Conservation (phyloP, 2,888 invertebrate species). For the Aphidius colemani region DNA sequence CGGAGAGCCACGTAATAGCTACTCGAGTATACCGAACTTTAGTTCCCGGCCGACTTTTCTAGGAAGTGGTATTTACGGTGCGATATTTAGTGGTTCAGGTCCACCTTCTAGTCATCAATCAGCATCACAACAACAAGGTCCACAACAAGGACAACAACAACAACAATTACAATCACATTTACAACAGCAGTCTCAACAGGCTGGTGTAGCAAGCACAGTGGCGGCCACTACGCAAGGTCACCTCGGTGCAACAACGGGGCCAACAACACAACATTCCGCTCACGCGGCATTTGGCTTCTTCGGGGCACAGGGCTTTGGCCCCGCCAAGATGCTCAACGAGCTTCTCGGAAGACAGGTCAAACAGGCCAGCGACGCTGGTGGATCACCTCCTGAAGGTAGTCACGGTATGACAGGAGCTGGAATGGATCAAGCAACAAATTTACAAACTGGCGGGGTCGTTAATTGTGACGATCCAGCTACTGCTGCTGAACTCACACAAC, state of each 20-base stretch:
- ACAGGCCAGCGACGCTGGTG: constrained; percentile 69
- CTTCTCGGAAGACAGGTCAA: constrained; percentile 81
- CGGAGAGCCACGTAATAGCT: constrained; percentile 92
- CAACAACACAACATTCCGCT: constrained; percentile 65
- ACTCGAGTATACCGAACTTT: constrained; percentile 79
- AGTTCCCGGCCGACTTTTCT: constrained; percentile 81
- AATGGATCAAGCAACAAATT: constrained; percentile 57
- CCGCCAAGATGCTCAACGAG: constrained; percentile 91
- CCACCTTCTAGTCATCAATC: constrained; percentile 48
- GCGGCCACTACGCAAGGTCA: constrained; percentile 45
- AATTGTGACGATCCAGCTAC: constrained; percentile 65
- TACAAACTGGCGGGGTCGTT: constrained; percentile 63
- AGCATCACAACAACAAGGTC: constrained; percentile 39
- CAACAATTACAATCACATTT: constrained; percentile 55
- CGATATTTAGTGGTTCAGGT: constrained; percentile 77
- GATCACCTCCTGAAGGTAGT: constrained; percentile 62
- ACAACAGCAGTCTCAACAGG: constrained; percentile 70
- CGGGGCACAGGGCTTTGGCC: constrained; percentile 82
- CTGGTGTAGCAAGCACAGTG: constrained; percentile 43
- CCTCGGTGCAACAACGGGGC: constrained; percentile 60
- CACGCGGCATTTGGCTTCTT: constrained; percentile 76
- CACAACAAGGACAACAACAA: constrained; percentile 32
- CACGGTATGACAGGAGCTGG: constrained; percentile 62
- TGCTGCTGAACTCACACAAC: constrained; percentile 70
- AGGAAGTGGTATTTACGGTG: constrained; percentile 85